phyloP scores from a whole-genome alignment of 2,797 vertebrate species.

The Malacoraja senta region DNA sequence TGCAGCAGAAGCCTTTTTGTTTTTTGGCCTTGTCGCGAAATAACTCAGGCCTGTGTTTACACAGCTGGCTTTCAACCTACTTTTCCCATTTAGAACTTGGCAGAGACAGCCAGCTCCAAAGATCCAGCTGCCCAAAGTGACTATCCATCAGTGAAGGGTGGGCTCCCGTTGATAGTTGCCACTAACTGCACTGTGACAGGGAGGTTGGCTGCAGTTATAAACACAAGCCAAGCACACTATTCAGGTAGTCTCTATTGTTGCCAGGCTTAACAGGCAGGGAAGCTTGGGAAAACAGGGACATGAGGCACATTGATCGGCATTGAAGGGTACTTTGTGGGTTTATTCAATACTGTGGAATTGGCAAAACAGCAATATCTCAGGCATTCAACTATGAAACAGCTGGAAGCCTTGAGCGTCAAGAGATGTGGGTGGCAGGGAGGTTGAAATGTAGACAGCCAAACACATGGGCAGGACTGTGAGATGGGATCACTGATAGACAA shows the following conservation, averaged over 20 bases:
- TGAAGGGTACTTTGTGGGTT: not conserved
- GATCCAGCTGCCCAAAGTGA: not conserved
- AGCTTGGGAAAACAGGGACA: not conserved
- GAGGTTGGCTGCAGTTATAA: not conserved
- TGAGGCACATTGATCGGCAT: not conserved
- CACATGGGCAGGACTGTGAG: not conserved
- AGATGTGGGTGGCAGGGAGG: not conserved
- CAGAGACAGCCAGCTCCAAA: not conserved
- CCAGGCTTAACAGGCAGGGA: not conserved
- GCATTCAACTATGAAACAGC: not conserved
- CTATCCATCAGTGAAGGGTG: not conserved
- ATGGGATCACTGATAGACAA: not conserved
- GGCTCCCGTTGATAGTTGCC: not conserved
- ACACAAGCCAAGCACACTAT: not conserved
- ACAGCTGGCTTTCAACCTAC: too few species aligned
- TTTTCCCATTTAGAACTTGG: not conserved
- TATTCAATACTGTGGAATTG: not conserved
- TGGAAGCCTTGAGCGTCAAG: too few species aligned
- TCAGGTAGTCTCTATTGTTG: not conserved
- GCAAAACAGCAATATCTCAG: not conserved
- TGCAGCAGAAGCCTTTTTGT: not conserved
- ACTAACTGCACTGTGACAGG: not conserved
- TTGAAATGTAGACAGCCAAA: not conserved
- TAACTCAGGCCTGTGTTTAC: too few species aligned
- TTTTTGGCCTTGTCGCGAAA: not conserved